phyloP scores from a whole-genome alignment of 2,113 vertebrate genomes.

The Thomomys bottae region DNA sequence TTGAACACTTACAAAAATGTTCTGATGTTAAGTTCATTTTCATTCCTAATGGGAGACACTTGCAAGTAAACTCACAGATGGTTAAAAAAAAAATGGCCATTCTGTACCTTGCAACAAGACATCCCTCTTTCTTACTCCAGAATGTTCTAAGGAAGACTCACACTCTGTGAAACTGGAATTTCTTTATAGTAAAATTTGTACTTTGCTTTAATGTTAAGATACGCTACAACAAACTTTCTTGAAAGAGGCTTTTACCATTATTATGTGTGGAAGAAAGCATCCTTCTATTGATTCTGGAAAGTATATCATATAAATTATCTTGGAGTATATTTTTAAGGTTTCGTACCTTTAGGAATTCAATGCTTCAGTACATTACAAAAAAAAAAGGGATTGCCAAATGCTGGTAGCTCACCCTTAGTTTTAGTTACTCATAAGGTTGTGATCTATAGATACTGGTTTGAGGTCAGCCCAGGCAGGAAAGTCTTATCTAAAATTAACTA shows the following conservation, averaged over 20 bases:
- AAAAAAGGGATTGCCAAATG: too few species aligned
- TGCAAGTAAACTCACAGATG: not conserved
- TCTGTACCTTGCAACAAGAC: not conserved
- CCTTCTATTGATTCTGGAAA: conserved; percentile 5
- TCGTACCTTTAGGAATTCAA: not conserved
- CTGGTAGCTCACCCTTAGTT: too few species aligned
- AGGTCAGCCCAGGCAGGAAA: too few species aligned
- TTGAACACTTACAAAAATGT: not conserved
- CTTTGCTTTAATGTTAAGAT: conserved; percentile 37
- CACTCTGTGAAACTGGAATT: not conserved
- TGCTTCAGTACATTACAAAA: not conserved
- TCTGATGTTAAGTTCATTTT: not conserved
- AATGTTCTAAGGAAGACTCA: not conserved
- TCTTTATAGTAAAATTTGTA: conserved; percentile 37
- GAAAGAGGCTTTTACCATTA: conserved; percentile 7
- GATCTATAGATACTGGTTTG: too few species aligned
- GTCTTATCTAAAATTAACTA: too few species aligned
- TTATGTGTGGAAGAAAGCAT: not conserved
- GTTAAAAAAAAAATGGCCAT: conserved; percentile 22
- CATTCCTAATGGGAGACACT: not conserved
- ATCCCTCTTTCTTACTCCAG: not conserved
- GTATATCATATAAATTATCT: not conserved
- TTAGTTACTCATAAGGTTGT: too few species aligned
- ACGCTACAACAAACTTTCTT: not conserved
- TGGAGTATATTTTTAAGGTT: conserved; percentile 38